phyloP scores from a whole-genome alignment of 2,797 vertebrate species.

The Ctenopoma kingsleyae region DNA sequence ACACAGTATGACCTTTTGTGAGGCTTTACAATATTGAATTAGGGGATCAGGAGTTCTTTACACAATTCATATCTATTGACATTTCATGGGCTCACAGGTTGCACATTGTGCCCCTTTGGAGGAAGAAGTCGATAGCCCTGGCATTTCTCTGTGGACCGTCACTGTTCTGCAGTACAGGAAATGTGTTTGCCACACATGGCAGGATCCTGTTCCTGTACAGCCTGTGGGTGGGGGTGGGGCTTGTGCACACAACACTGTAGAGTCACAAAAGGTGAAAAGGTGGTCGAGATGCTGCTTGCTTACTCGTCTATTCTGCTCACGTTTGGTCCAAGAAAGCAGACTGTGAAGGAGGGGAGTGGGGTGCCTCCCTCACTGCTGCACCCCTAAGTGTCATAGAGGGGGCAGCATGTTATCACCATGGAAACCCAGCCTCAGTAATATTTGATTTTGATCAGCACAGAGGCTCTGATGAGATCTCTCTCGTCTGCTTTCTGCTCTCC shows the following conservation, averaged over 20 bases:
- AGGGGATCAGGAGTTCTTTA: slow-evolving; percentile 63
- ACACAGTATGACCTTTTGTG: slow-evolving; percentile 40
- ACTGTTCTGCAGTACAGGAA: slow-evolving; percentile 30
- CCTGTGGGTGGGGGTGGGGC: slow-evolving; percentile 35
- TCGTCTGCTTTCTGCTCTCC: slow-evolving; percentile 30
- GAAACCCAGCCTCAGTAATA: slow-evolving; percentile 67
- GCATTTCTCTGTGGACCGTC: slow-evolving; percentile 51
- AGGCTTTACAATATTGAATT: slow-evolving; percentile 62
- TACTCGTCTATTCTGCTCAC: slow-evolving; percentile 68
- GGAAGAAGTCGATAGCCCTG: slow-evolving; percentile 64
- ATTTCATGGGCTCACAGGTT: slow-evolving; percentile 61
- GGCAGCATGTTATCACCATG: slow-evolving; percentile 62
- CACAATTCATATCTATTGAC: slow-evolving; percentile 71
- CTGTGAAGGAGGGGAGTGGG: neutral
- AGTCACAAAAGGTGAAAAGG: slow-evolving; percentile 61
- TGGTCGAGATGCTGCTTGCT: slow-evolving; percentile 51
- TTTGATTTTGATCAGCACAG: slow-evolving; percentile 64
- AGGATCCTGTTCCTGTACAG: slow-evolving; percentile 17
- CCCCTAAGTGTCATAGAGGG: slow-evolving; percentile 66
- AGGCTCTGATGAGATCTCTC: slow-evolving; percentile 39
- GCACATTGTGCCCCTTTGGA: slow-evolving; percentile 47
- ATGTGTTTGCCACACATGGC: slow-evolving; percentile 38
- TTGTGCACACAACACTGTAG: slow-evolving; percentile 33
- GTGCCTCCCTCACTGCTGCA: slow-evolving; percentile 49
- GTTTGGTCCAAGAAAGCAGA: slow-evolving; percentile 38